Conservation (phyloP, 2,888 invertebrate species). For the Schrankia costaestrigalis region DNA sequence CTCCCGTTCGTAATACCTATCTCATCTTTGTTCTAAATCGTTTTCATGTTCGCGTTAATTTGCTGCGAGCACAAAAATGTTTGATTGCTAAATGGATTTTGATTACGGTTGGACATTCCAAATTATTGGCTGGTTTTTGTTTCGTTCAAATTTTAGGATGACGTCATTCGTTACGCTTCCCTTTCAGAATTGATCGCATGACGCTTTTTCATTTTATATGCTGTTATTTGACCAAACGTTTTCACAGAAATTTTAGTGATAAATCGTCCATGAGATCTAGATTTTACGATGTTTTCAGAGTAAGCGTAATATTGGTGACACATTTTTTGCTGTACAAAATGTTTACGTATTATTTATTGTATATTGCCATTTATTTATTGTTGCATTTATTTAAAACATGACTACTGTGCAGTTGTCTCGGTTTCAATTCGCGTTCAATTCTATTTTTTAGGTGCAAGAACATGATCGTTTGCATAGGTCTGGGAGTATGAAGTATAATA, state of each 20-base stretch:
- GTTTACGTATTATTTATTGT: too few relatives aligned
- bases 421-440: too few relatives aligned
- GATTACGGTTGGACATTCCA: slow-evolving; percentile 33
- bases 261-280: slow-evolving; percentile 51
- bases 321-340: too few relatives aligned
- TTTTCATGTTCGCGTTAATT: slow-evolving; percentile 29
- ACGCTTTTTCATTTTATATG: slow-evolving; percentile 28
- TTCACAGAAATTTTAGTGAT: slow-evolving; percentile 47
- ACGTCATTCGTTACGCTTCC: slow-evolving; percentile 29
- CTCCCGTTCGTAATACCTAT: slow-evolving; percentile 20
- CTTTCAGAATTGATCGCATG: slow-evolving; percentile 28
- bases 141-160: slow-evolving; percentile 35
- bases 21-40: slow-evolving; percentile 20
- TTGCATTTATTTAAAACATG: too few relatives aligned
- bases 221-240: slow-evolving; percentile 34
- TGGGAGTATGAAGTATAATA: too few relatives aligned
- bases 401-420: too few relatives aligned
- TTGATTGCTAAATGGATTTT: slow-evolving; percentile 31
- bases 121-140: slow-evolving; percentile 28
- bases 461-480: too few relatives aligned
- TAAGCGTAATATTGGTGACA: too few relatives aligned
- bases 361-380: too few relatives aligned
- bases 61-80: slow-evolving; percentile 22
- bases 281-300: slow-evolving; percentile 45
- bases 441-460: too few relatives aligned